Conservation (phyloP, 37 sponge, comb jelly and placozoan species). For the Cliona cf. orientalis region DNA sequence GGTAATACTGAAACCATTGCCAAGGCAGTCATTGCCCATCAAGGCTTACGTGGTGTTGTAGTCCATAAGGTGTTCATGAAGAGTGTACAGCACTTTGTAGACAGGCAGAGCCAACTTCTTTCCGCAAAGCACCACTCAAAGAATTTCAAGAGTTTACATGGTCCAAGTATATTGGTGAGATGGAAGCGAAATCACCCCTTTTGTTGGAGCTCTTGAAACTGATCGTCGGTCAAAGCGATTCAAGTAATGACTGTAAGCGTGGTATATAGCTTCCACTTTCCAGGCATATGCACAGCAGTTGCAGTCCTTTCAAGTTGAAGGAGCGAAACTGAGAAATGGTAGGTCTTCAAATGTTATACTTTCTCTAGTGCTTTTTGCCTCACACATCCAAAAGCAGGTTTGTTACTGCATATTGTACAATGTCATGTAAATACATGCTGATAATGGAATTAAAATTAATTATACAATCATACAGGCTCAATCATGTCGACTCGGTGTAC, state of each 20-base stretch:
- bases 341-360: neutral
- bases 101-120: neutral
- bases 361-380: neutral
- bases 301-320: neutral
- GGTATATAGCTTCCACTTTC: neutral
- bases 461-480: neutral
- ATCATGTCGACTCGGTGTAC: neutral
- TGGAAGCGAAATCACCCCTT: neutral
- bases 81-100: neutral
- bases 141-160: neutral
- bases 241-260: neutral
- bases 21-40: neutral
- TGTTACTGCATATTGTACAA: no score
- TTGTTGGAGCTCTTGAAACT: neutral
- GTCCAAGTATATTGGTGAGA: neutral
- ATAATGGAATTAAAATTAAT: neutral
- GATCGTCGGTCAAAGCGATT: neutral
- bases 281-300: neutral
- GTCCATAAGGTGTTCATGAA: neutral
- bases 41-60: neutral
- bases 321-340: neutral
- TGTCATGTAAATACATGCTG: neutral
- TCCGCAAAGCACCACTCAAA: neutral
- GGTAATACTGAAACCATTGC: neutral
- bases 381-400: neutral